Base-by-base conservation (phyloP, 2,113 vertebrate species). In the Spermophilus dauricus region DNA sequence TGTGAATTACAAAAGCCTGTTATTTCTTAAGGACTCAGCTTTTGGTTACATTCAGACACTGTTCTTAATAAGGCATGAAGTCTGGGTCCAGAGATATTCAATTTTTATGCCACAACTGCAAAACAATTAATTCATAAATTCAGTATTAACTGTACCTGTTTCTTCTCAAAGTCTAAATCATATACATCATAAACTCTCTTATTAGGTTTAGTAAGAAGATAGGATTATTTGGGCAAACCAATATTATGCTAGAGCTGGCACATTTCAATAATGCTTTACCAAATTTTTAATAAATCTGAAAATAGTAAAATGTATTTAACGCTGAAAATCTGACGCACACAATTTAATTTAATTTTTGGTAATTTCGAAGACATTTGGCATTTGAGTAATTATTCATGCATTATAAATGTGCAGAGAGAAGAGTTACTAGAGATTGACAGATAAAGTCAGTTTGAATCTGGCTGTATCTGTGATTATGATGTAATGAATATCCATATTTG, bases 361-460 rank as follows among this genome's bases (percentile, higher is more conserved):
- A 81, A 86, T 91, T 95, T n/a, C 63, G 76, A 93, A 92, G 80
- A 51, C 69, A 89, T 81, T 75, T 96, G 80, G 48, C 61, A 78
- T 78, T 77, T 94, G 88, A 93, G 75, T 34, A 32, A 73, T 81
- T 82, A 90, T 93, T 61, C 28, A 34, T 30, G 30, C 34, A 53
- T 92, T 91, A 86, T 8, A 95, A 86, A 94, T 67, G 30, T 89
- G 30, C 11, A 30, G 63, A 53, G 39, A 72, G 91, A 61, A 81
- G 61, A 89, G 63, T 86, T 97, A 48, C 69, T 82, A 76, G 24
- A 78, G 69, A 96, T 78, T 92, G 69, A 80, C 8, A 89, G 67
- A 96, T 72, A 88, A 94, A 95, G 42, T 39, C 48, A 56, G 77
- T 77, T 96, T 96, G 91, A 96, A 95, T 86, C 16, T 95, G 48